A percentile compares a stretch with the other conserved stretches of the same genome.
Evolutionary conservation across 2,113 vertebrate genomes (phyloP).

Genomic region (Anoura caudifer): DNA sequence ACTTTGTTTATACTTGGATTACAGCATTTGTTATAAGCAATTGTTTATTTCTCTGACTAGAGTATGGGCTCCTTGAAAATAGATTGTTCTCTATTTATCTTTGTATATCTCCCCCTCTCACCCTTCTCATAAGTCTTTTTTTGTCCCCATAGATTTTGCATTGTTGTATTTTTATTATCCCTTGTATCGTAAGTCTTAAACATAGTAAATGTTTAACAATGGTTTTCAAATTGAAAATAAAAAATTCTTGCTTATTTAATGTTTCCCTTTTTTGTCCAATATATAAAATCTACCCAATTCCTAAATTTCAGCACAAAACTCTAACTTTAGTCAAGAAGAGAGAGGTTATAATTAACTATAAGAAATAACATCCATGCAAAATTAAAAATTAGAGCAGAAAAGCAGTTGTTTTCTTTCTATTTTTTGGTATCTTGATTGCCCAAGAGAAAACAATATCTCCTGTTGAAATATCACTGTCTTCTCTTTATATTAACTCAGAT

Average conservation of each 20-base stretch:
- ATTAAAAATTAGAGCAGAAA: neutral
- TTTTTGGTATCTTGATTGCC: neutral
- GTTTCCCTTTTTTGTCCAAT: neutral
- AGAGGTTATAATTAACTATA: neutral
- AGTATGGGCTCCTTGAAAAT: neutral
- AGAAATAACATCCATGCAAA: neutral
- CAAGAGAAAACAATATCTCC: neutral
- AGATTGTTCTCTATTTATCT: neutral
- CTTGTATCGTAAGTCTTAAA: neutral
- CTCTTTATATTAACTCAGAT: neutral
- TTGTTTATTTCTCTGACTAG: neutral
- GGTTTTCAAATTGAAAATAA: conserved; percentile 1
- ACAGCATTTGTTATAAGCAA: neutral
- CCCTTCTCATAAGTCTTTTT: neutral
- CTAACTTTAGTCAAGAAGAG: neutral
- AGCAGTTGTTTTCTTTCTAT: neutral
- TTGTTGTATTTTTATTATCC: too few species aligned
- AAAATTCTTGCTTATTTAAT: neutral
- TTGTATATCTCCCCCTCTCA: neutral
- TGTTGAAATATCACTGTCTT: neutral
- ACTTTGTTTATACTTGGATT: neutral
- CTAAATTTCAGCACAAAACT: neutral
- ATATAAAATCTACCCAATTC: neutral
- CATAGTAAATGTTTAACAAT: neutral
- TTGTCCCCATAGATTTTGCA: too few species aligned